phyloP scores from a whole-genome alignment of 2,888 invertebrate species.

The Drosophila phalerata region DNA sequence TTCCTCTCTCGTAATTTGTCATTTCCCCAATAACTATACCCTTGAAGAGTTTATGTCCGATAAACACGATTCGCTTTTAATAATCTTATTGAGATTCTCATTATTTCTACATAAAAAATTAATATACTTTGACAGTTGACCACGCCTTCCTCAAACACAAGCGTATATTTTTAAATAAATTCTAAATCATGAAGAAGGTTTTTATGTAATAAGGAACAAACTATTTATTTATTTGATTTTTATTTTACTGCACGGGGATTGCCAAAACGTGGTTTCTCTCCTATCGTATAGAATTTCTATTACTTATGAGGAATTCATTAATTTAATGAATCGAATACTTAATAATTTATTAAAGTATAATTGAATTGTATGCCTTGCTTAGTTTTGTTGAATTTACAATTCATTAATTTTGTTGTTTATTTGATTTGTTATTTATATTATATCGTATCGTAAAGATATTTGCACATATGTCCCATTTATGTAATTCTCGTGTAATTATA shows the following conservation, averaged over 20 bases:
- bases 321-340: slow-evolving; percentile 53
- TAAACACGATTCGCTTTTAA: background rate
- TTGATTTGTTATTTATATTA: slow-evolving; percentile 16
- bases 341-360: slow-evolving; percentile 40
- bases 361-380: slow-evolving; percentile 40
- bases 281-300: slow-evolving; percentile 1
- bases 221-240: background rate
- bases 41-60: slow-evolving; percentile 17
- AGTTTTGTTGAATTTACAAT: slow-evolving; percentile 52
- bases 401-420: slow-evolving; percentile 14
- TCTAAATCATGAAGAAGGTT: background rate
- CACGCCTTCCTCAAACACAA: no score
- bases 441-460: slow-evolving; percentile 16
- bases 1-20: slow-evolving; percentile 2
- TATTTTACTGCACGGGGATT: slow-evolving; percentile 2
- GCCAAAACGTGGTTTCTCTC: background rate
- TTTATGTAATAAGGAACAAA: background rate
- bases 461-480: slow-evolving; percentile 48
- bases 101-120: background rate
- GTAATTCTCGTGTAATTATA: slow-evolving; percentile 20
- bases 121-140: background rate
- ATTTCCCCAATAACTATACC: slow-evolving; percentile 18
- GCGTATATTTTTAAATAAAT: background rate
- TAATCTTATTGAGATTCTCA: background rate
- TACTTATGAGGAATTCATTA: slow-evolving; percentile 38